phyloP scores from a whole-genome alignment of 1,140 invertebrate species.

The Drosophila azteca region DNA sequence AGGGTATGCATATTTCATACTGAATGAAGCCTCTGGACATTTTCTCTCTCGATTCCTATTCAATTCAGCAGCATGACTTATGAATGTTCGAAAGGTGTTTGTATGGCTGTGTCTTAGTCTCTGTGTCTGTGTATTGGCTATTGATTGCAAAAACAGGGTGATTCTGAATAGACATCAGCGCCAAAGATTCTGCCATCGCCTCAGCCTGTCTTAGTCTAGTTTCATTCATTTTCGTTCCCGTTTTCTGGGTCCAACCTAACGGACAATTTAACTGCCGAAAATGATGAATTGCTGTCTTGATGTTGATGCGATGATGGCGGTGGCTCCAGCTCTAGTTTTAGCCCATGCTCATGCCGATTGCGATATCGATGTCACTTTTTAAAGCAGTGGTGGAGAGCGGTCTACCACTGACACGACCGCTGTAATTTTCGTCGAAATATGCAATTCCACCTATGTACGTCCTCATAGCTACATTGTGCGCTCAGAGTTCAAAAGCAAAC shows the following conservation, averaged over 20 bases:
- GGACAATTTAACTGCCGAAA: slow-evolving; percentile 14
- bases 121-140: slow-evolving; percentile 7
- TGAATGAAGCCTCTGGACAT: background rate
- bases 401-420: too few relatives aligned
- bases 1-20: too few relatives aligned
- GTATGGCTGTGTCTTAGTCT: background rate
- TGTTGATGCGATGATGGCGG: slow-evolving; percentile 2
- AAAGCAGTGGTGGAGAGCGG: too few relatives aligned
- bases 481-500: too few relatives aligned
- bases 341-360: background rate
- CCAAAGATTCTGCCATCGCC: slow-evolving; percentile 2
- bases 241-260: background rate
- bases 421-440: too few relatives aligned
- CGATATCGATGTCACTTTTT: background rate
- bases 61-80: slow-evolving; percentile 19
- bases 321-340: background rate
- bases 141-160: slow-evolving; percentile 46
- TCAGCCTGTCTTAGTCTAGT: slow-evolving; percentile 6
- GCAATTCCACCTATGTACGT: too few relatives aligned
- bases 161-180: background rate
- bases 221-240: slow-evolving; percentile 13
- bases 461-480: too few relatives aligned
- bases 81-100: slow-evolving; percentile 7
- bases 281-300: slow-evolving; percentile 30
- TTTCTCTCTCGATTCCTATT: slow-evolving; percentile 5